Percentiles rank a stretch among this genome's conserved stretches.
Evolutionary conservation across 1,140 invertebrate genomes (phyloP).

Genomic region (Brachionus asplanchnoidis): DNA sequence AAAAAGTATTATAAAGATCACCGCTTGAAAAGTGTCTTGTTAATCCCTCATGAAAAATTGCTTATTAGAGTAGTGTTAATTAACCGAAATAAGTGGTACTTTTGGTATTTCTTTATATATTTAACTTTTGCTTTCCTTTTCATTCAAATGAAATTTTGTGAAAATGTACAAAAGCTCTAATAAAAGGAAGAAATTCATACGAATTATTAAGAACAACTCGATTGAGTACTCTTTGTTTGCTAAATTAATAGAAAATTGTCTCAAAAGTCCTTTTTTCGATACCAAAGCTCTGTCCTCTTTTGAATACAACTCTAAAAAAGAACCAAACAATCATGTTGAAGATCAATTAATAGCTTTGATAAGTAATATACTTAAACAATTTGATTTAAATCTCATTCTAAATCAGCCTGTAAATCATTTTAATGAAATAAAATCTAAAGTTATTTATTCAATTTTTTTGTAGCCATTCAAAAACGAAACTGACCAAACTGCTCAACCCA

Average conservation of each 20-base stretch:
- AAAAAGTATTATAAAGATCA: neutral
- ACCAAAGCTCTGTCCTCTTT: neutral
- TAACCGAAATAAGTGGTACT: neutral
- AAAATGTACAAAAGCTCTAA: neutral
- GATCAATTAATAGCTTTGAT: neutral
- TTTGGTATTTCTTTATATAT: neutral
- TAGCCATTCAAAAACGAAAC: constrained; percentile 10
- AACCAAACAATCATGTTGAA: neutral
- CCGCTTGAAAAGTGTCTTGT: neutral
- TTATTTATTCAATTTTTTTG: neutral
- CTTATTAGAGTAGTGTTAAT: neutral
- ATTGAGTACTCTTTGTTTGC: neutral
- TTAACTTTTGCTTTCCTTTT: constrained; percentile 1
- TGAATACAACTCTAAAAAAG: neutral
- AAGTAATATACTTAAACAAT: neutral
- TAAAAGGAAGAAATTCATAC: neutral
- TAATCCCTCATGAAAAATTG: neutral
- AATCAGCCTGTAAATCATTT: neutral
- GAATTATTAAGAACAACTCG: neutral
- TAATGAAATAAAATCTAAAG: neutral
- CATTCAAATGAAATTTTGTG: neutral
- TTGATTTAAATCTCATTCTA: neutral
- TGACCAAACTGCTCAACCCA: neutral
- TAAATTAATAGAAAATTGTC: neutral
- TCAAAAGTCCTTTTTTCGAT: neutral